phyloP scores from a whole-genome alignment of 1,140 invertebrate genomes.

The Macrotrachela quadricornifera region DNA sequence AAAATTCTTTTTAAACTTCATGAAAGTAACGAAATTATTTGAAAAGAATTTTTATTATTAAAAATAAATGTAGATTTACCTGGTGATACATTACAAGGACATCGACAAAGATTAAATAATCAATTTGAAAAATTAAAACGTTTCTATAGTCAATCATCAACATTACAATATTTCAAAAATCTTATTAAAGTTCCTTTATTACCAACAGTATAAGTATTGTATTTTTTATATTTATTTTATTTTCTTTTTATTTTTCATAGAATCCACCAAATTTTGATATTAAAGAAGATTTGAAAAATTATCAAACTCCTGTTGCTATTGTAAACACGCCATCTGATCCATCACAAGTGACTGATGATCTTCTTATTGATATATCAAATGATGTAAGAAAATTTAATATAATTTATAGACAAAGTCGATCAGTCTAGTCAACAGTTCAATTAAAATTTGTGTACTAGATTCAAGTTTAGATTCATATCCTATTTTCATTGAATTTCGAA shows the following conservation, averaged over 20 bases:
- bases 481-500: too few species aligned
- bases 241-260: neutral
- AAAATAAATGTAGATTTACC: conserved; percentile 42
- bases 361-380: too few species aligned
- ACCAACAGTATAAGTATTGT: conserved; percentile 45
- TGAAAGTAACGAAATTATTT: conserved; percentile 35
- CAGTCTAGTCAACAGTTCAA: too few species aligned
- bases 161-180: conserved; percentile 88
- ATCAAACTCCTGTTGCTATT: conserved; percentile 2
- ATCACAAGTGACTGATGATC: neutral
- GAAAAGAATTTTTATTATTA: neutral
- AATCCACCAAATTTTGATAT: conserved; percentile 8
- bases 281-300: conserved; percentile 4
- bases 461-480: too few species aligned
- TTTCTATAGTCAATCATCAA: conserved; percentile 19
- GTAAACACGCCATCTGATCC: conserved; percentile 1
- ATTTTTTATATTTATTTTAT: too few species aligned
- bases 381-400: too few species aligned
- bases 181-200: conserved; percentile 74
- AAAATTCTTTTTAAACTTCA: conserved; percentile 87
- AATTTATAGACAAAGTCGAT: too few species aligned
- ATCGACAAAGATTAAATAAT: conserved; percentile 65
- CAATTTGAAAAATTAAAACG: conserved; percentile 49
- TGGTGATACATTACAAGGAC: conserved; percentile 65
- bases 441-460: too few species aligned